Percentiles rank a stretch among this genome's conserved stretches.
Evolutionary conservation across 2,888 invertebrate species (phyloP).

Genomic region (Allygus modestus): DNA sequence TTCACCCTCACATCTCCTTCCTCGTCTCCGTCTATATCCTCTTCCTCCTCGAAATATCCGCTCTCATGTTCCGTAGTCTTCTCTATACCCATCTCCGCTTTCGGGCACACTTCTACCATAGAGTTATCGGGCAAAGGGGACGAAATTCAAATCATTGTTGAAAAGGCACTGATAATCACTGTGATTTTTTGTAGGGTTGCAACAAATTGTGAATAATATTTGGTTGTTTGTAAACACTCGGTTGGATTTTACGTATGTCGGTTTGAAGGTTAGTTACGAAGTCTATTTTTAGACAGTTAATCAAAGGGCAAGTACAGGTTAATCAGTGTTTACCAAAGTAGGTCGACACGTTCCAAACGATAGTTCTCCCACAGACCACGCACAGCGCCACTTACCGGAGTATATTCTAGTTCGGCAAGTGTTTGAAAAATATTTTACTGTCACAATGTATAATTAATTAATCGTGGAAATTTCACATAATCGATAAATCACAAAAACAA

Average conservation of each 20-base stretch:
- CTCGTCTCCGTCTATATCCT: slow-evolving; percentile 70
- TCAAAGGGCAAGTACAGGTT: background rate
- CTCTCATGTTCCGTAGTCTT: slow-evolving; percentile 88
- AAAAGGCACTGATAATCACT: slow-evolving; percentile 38
- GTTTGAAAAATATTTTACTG: background rate
- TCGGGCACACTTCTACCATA: slow-evolving; percentile 12
- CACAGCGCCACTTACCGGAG: slow-evolving; percentile 22
- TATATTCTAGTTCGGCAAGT: background rate
- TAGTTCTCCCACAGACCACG: slow-evolving; percentile 36
- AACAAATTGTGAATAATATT: background rate
- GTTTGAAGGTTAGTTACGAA: background rate
- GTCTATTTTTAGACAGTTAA: background rate
- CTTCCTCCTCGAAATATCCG: slow-evolving; percentile 87
- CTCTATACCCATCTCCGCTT: slow-evolving; percentile 78
- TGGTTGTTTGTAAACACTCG: background rate
- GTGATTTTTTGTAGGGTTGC: background rate
- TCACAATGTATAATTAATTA: background rate
- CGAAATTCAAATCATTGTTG: slow-evolving; percentile 10
- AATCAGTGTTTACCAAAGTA: slow-evolving; percentile 51
- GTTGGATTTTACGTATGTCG: background rate
- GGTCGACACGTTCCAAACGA: slow-evolving; percentile 53
- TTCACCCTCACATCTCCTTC: slow-evolving; percentile 54
- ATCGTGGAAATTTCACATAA: background rate
- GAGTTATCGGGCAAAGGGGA: background rate
- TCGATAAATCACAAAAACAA: background rate